A percentile compares a stretch with the other conserved stretches of the same genome.
phyloP scores from a whole-genome alignment of 2,888 invertebrate species.

The Adineta ricciae region DNA sequence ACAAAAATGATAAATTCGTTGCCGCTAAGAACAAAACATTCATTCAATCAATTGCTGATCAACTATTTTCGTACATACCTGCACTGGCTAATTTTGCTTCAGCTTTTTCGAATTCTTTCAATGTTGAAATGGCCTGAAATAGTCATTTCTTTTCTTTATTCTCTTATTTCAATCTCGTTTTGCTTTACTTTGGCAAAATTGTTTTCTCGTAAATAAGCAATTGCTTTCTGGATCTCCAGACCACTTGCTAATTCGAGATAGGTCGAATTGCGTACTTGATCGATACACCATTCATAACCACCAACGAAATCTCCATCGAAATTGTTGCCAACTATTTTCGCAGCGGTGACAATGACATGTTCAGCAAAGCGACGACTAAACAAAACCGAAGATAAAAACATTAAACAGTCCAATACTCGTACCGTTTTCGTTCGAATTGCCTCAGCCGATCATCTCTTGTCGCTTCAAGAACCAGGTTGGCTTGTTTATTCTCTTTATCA shows the following conservation, averaged over 20 bases:
- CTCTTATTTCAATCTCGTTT: neutral
- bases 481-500: conserved; percentile 54
- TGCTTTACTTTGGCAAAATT: conserved; percentile 57
- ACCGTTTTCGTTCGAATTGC: conserved; percentile 60
- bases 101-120: conserved; percentile 74
- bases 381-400: neutral
- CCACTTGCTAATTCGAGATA: conserved; percentile 71
- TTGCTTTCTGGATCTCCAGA: conserved; percentile 78
- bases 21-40: conserved; percentile 55
- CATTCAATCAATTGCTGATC: neutral
- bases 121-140: conserved; percentile 63
- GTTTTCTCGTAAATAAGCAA: conserved; percentile 70
- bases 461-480: conserved; percentile 60
- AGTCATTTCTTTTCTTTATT: neutral
- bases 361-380: conserved; percentile 64
- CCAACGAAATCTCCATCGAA: conserved; percentile 59
- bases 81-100: conserved; percentile 70
- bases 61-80: neutral
- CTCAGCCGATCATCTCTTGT: conserved; percentile 68
- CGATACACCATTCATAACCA: conserved; percentile 68
- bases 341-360: conserved; percentile 69
- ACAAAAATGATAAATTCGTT: conserved; percentile 73
- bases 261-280: conserved; percentile 78
- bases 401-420: conserved; percentile 29
- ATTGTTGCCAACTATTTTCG: conserved; percentile 74